A percentile compares a stretch with the other conserved stretches of the same genome.
phyloP scores from a whole-genome alignment of 2,113 vertebrate species.

The Ibidorhyncha struthersii region DNA sequence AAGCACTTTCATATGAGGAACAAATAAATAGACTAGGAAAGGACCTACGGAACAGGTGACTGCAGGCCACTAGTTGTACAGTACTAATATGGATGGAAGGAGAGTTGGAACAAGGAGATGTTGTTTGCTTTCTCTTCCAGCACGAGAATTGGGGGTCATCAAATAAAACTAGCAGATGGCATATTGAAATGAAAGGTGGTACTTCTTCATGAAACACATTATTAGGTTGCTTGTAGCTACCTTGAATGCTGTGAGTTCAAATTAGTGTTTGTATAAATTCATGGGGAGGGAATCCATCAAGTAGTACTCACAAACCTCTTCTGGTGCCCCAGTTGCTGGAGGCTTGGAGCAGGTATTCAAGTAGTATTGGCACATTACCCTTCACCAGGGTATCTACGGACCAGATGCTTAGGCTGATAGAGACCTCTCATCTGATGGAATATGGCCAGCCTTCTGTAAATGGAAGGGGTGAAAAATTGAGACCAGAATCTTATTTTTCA shows the following conservation, averaged over 20 bases:
- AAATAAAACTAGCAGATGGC: neutral
- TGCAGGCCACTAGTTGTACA: neutral
- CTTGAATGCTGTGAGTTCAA: neutral
- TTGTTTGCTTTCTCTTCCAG: neutral
- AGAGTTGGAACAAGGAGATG: neutral
- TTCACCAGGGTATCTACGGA: neutral
- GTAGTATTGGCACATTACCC: neutral
- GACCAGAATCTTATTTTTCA: neutral
- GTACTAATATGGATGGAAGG: neutral
- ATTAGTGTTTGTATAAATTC: neutral
- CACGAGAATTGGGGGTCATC: neutral
- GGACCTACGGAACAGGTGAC: neutral
- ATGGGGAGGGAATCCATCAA: neutral
- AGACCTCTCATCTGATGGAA: neutral
- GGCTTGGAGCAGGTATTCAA: neutral
- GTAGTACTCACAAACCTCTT: neutral
- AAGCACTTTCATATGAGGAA: neutral
- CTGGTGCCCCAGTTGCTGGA: neutral
- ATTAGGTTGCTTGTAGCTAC: neutral
- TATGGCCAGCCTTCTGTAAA: neutral
- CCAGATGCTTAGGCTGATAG: neutral
- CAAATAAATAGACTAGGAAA: neutral
- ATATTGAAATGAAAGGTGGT: neutral
- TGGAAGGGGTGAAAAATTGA: neutral
- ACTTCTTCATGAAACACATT: neutral